Percentiles rank a stretch among this genome's conserved stretches.
phyloP scores from a whole-genome alignment of 1,140 invertebrate genomes.

The Nasonia giraulti region DNA sequence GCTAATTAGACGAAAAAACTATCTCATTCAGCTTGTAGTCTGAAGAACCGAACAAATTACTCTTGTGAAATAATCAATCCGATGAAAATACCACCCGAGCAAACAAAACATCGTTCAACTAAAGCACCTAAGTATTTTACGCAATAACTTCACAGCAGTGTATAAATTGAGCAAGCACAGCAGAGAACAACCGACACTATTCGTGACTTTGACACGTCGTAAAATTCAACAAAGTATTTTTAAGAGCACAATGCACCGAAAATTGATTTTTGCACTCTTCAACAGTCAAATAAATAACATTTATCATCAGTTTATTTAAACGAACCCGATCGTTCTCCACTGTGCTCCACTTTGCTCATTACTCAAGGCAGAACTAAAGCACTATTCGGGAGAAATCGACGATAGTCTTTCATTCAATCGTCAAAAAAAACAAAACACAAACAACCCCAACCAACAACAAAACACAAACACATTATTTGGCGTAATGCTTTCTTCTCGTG shows the following conservation, averaged over 20 bases:
- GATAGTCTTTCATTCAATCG: neutral
- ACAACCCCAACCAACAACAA: conserved; percentile 6
- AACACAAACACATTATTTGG: conserved; percentile 50
- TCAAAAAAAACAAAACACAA: conserved; percentile 14
- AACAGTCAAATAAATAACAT: neutral
- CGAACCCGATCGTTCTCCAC: too few species aligned
- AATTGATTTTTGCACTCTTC: neutral
- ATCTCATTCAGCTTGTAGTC: neutral
- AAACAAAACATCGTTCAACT: neutral
- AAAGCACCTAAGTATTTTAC: conserved; percentile 1
- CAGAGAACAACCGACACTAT: neutral
- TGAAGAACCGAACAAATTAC: neutral
- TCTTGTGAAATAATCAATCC: neutral
- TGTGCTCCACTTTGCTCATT: too few species aligned
- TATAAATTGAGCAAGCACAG: neutral
- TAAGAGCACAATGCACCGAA: neutral
- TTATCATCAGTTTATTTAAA: neutral
- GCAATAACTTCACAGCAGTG: neutral
- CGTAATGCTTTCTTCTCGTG: conserved; percentile 61
- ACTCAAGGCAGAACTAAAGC: too few species aligned
- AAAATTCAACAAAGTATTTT: neutral
- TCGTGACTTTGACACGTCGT: too few species aligned
- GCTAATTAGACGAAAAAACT: neutral
- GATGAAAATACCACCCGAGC: neutral
- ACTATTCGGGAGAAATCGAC: too few species aligned